phyloP scores from a whole-genome alignment of 2,797 vertebrate genomes.

The Chromis chromis region DNA sequence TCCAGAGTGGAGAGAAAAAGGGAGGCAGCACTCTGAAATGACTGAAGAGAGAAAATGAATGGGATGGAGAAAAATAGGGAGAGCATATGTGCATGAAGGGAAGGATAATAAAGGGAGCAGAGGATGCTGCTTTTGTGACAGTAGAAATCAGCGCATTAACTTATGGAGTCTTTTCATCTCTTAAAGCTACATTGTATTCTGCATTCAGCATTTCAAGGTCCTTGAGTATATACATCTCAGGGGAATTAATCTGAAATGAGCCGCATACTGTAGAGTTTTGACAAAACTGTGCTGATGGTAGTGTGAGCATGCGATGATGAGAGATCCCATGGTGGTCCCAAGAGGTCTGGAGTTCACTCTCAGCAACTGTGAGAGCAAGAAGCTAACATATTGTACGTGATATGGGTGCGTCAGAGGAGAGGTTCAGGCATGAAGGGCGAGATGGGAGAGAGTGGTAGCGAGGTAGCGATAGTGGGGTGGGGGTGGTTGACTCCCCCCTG shows the following conservation, averaged over 20 bases:
- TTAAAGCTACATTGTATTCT: constrained; percentile 7
- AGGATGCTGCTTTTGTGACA: constrained; percentile 28
- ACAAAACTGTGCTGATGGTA: neutral
- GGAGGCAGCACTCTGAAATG: constrained; percentile 54
- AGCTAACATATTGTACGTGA: constrained; percentile 45
- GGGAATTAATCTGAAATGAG: constrained; percentile 6
- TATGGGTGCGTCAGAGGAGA: constrained; percentile 38
- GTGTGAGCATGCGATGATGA: constrained; percentile 20
- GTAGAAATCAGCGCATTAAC: constrained; percentile 22
- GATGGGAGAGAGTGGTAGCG: constrained; percentile 29
- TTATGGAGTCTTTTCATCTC: constrained; percentile 14
- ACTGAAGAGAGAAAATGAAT: constrained; percentile 55
- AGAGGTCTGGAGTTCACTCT: constrained; percentile 6
- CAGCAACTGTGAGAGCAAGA: constrained; percentile 17
- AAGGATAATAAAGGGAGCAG: constrained; percentile 27
- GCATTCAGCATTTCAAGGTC: neutral
- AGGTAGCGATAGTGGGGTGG: constrained; percentile 36
- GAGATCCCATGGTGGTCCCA: constrained; percentile 26
- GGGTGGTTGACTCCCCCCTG: constrained; percentile 53
- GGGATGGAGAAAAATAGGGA: constrained; percentile 44
- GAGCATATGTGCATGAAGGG: constrained; percentile 36
- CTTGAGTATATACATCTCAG: neutral
- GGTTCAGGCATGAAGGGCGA: constrained; percentile 30
- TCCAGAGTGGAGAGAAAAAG: constrained; percentile 54
- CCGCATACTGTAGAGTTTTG: neutral